Evolutionary conservation across 1,140 invertebrate species (phyloP).

Genomic region (Trichoplusia ni): DNA sequence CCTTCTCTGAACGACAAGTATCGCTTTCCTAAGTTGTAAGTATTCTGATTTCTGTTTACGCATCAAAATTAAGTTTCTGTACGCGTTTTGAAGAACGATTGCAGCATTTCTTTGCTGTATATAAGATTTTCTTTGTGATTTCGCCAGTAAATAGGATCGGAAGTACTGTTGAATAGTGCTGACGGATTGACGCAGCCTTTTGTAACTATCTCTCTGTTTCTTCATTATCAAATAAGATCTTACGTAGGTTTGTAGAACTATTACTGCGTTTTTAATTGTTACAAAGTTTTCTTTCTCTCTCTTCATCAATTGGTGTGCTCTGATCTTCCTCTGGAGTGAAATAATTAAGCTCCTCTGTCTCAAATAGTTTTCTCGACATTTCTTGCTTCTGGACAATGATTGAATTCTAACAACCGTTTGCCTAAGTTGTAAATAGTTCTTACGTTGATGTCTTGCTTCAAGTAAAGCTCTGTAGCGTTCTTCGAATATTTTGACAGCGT

Average conservation of each 20-base stretch:
- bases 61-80: conserved; percentile 51
- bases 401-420: conserved; percentile 64
- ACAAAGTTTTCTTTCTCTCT: conserved; percentile 63
- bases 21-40: conserved; percentile 48
- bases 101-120: conserved; percentile 43
- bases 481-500: conserved; percentile 52
- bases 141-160: conserved; percentile 49
- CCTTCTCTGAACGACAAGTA: conserved; percentile 54
- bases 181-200: conserved; percentile 49
- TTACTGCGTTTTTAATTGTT: conserved; percentile 53
- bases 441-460: conserved; percentile 69
- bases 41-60: conserved; percentile 46
- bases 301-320: conserved; percentile 67
- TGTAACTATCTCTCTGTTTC: conserved; percentile 63
- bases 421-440: conserved; percentile 62
- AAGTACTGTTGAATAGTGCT: conserved; percentile 56
- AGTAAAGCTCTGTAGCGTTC: conserved; percentile 66
- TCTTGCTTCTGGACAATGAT: conserved; percentile 65
- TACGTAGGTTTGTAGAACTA: conserved; percentile 77
- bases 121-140: conserved; percentile 47
- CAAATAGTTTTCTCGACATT: conserved; percentile 56
- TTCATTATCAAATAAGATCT: conserved; percentile 65
- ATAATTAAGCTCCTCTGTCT: conserved; percentile 52
- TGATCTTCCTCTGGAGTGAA: conserved; percentile 72
- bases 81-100: conserved; percentile 53